phyloP scores from a whole-genome alignment of 2,888 invertebrate genomes.

The Hoplodrina blanda region DNA sequence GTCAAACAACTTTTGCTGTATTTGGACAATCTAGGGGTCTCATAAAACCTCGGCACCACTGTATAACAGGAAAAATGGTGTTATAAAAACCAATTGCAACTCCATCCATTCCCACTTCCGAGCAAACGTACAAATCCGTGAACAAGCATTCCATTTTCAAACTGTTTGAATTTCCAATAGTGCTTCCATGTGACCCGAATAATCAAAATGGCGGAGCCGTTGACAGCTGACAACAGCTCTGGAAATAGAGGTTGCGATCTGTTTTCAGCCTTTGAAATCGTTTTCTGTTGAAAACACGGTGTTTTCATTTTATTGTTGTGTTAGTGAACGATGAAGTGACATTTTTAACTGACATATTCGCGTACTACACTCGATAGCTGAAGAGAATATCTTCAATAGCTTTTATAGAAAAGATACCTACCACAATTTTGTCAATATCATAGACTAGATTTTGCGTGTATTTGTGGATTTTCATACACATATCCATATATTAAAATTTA shows the following conservation, averaged over 20 bases:
- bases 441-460: too few relatives aligned
- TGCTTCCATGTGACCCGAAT: constrained; percentile 27
- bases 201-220: constrained; percentile 29
- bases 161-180: constrained; percentile 30
- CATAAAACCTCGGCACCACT: too few relatives aligned
- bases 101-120: constrained; percentile 3
- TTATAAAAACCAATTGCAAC: neutral
- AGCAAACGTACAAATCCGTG: neutral
- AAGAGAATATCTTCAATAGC: too few relatives aligned
- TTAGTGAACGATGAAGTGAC: neutral
- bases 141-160: constrained; percentile 28
- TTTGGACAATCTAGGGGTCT: too few relatives aligned
- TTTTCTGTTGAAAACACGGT: constrained; percentile 3
- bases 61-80: neutral
- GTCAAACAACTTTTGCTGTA: too few relatives aligned
- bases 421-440: too few relatives aligned
- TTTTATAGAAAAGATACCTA: too few relatives aligned
- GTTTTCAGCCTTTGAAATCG: constrained; percentile 26
- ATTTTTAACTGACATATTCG: neutral
- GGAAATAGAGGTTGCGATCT: constrained; percentile 36
- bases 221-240: constrained; percentile 36
- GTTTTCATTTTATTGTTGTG: constrained; percentile 14
- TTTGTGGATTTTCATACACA: too few relatives aligned
- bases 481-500: too few relatives aligned
- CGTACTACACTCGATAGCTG: neutral